Evolutionary conservation across 2,113 vertebrate species (phyloP).

Genomic region (Tauraco erythrolophus): DNA sequence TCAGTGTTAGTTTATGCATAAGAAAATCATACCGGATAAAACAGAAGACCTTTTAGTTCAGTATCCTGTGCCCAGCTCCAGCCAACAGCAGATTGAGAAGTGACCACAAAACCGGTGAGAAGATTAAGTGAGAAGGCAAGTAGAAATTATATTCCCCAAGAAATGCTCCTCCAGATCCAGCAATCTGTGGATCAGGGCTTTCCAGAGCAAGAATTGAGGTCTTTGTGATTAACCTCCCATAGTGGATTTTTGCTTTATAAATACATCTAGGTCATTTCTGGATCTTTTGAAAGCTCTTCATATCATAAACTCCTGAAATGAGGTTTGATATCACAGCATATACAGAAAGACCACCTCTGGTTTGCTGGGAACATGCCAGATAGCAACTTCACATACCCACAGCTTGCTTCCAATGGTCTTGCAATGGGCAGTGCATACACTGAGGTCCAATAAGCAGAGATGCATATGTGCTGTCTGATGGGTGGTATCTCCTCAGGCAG

Average conservation of each 20-base stretch:
- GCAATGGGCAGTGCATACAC: rapidly evolving
- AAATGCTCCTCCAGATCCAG: not conserved
- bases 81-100: not conserved
- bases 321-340: not conserved
- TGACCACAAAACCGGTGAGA: too few relatives aligned
- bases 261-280: not conserved
- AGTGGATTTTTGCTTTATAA: not conserved
- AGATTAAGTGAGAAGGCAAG: not conserved
- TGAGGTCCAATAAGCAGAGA: not conserved
- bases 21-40: not conserved
- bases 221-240: not conserved
- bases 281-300: not conserved
- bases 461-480: too few relatives aligned
- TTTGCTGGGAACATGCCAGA: not conserved
- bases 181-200: not conserved
- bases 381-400: not conserved
- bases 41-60: not conserved
- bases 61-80: not conserved
- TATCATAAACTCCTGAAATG: not conserved
- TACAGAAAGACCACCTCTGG: not conserved
- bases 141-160: not conserved
- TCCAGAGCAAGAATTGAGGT: not conserved
- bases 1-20: not conserved
- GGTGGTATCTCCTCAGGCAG: not conserved
- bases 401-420: not conserved